phyloP scores from a whole-genome alignment of 2,113 vertebrate genomes.

The Gorsachius goisagi region DNA sequence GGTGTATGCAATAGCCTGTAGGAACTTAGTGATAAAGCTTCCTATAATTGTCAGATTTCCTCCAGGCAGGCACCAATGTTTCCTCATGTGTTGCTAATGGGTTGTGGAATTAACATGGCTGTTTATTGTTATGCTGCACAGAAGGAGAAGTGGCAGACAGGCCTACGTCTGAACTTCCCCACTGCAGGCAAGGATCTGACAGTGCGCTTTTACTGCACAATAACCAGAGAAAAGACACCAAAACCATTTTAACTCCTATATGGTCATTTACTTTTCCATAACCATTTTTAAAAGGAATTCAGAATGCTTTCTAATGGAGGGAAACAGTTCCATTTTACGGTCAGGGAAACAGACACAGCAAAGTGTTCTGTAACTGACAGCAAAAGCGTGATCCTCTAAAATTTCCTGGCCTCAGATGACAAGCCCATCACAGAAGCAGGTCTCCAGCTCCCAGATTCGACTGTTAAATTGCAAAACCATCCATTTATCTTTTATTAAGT shows the following conservation, averaged over 20 bases:
- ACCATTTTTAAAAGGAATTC: background rate
- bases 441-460: background rate
- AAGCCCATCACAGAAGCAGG: background rate
- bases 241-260: background rate
- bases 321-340: background rate
- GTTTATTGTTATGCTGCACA: slow-evolving; percentile 49
- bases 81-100: slow-evolving; percentile 65
- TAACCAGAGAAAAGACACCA: slow-evolving; percentile 12
- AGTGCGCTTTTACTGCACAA: background rate
- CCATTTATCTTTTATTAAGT: background rate
- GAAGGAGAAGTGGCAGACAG: slow-evolving; percentile 31
- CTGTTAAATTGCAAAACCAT: background rate
- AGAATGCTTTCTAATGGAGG: slow-evolving; percentile 5
- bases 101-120: slow-evolving; percentile 53
- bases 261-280: slow-evolving; percentile 20
- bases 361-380: background rate
- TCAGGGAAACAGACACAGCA: background rate
- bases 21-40: slow-evolving; percentile 62
- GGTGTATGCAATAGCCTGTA: slow-evolving; percentile 27
- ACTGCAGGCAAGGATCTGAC: slow-evolving; percentile 37
- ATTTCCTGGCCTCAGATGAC: background rate
- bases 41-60: slow-evolving; percentile 60
- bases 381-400: background rate
- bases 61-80: slow-evolving; percentile 59
- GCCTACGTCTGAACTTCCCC: background rate